Percentiles rank a stretch among this genome's conserved stretches.
Conservation (phyloP, 1,140 invertebrate species). For the Acromyrmex echinatior region DNA sequence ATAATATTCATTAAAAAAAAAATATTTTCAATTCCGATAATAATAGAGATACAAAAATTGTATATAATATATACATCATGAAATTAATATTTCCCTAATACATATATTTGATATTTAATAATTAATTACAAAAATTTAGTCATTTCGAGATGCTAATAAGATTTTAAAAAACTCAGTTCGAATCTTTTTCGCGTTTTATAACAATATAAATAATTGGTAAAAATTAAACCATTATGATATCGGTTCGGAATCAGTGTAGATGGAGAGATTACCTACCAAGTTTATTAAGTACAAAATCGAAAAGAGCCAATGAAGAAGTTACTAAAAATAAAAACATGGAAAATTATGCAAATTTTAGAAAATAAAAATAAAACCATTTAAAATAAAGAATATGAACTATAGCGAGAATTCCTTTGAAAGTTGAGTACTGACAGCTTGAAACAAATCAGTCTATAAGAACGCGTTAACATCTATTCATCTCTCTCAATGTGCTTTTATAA, state of each 20-base stretch:
- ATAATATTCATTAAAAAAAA: background rate
- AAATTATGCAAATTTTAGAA: background rate
- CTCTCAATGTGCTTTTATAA: background rate
- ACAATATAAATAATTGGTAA: background rate
- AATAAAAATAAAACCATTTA: background rate
- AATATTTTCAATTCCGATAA: background rate
- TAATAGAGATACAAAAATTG: background rate
- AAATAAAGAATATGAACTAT: background rate
- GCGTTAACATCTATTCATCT: background rate
- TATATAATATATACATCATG: background rate
- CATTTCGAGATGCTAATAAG: background rate
- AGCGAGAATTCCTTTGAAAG: background rate
- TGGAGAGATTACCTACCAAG: too few relatives aligned
- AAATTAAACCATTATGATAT: background rate
- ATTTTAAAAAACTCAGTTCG: background rate
- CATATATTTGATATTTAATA: background rate
- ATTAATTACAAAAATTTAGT: background rate
- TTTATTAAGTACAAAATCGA: background rate
- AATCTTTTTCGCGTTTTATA: background rate
- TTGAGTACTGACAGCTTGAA: background rate
- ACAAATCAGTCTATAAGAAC: background rate
- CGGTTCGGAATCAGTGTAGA: background rate
- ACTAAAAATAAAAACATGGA: background rate
- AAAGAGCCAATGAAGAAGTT: background rate
- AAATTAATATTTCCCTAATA: background rate